Evolutionary conservation across 2,888 invertebrate genomes (phyloP), one percentile per base, ranked within the genome.

Genomic region (Macroteleia sp.): DNA sequence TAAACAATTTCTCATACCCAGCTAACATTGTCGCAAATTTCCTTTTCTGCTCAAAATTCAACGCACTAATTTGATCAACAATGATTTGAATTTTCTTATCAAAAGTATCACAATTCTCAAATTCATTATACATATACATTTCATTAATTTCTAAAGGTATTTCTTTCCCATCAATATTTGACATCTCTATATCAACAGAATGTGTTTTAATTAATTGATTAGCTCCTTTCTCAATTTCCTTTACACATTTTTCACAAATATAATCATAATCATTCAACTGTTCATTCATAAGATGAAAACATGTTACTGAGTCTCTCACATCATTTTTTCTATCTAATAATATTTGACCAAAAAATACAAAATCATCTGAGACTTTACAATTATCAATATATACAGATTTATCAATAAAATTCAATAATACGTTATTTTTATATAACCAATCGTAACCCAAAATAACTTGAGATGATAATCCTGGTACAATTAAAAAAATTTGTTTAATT

Each of bases 391-490:
- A 32, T 4, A 32, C 2, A 4, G 10, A 20, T 20, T 42, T 42
- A 1, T 20, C n/a, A 8, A 3, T 4, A 36, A 34, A 46, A 36
- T 46, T 22, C 5, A 61, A 1, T 0, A 32, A 19, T 0, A 61
- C 28, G 2, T 39, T 17, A 17, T 61, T 36, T n/a, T 39, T 12
- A 39, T n/a, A 12, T 9, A 61, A 1, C 61, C 61, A 61, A 28
- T 61, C 61, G 48, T 77, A 77, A 6, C 79, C 82, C 2, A 82
- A 17, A 39, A 82, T 78, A 6, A 79, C 48, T 0, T 57, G 36
- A 5, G 67, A 75, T 1, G 77, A 70, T 6, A 79, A 54, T 25
- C 41, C 25, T 0, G 80, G 77, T 1, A 81, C 54, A 1, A 80
- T 54, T 4, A 80, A 52, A 50, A 77, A 74, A 1, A 41, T 9